These are phyloP conservation scores for Protonemura montana DNA, from an alignment of 2,888 invertebrate genomes.

Conservation along the genomic window DNA sequence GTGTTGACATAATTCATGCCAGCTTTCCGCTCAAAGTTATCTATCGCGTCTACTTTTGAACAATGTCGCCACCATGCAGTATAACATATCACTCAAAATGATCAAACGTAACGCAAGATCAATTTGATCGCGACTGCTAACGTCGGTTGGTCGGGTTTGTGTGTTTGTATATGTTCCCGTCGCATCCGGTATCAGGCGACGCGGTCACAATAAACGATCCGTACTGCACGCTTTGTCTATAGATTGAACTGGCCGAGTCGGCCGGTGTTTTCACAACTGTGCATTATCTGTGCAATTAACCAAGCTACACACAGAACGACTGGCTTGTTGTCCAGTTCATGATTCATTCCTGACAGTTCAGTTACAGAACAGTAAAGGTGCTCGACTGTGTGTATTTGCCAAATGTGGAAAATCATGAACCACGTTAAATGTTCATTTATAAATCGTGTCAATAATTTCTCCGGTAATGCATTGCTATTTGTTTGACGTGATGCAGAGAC, in stretches of 20 bases:
- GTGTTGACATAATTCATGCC: not conserved
- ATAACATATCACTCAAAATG: conserved; percentile 12
- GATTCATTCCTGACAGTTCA: not conserved
- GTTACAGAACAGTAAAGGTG: too few species aligned
- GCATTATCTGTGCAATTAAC: not conserved
- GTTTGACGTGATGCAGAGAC: too few species aligned
- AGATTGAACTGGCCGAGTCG: not conserved
- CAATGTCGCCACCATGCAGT: not conserved
- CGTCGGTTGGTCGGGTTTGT: not conserved
- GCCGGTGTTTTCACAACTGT: not conserved
- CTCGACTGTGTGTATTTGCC: too few species aligned
- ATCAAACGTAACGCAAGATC: not conserved
- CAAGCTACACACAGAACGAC: not conserved
- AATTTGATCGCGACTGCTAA: not conserved
- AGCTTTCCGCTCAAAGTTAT: conserved; percentile 7
- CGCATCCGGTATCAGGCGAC: not conserved
- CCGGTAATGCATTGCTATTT: too few species aligned
- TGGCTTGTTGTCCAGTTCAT: not conserved
- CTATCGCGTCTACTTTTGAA: not conserved
- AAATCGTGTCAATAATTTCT: too few species aligned
- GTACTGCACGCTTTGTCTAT: not conserved
- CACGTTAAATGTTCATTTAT: too few species aligned
- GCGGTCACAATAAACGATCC: not conserved
- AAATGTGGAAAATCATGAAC: too few species aligned
- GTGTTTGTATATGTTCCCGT: too few species aligned